Base-by-base conservation (phyloP, 1,140 invertebrate genomes). In the Plutomurus gul region DNA sequence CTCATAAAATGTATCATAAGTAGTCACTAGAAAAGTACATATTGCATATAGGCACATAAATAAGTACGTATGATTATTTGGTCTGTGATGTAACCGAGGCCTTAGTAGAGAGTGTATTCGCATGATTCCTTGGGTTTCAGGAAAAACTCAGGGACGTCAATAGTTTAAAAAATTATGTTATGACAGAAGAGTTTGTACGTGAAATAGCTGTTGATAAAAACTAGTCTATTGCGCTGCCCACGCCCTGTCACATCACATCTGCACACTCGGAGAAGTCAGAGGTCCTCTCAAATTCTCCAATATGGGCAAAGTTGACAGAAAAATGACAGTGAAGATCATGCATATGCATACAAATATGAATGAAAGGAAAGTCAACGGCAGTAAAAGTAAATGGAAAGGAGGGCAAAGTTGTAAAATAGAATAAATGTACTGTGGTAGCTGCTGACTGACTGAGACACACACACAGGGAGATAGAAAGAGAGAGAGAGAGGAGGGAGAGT, bases 321-420 rank as follows among this genome's bases (percentile, higher is more conserved):
- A 65, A 65, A 65, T 65, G 56, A 65, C 13, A 16, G 30, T 25
- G 10, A 65, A 65, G 56, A 65, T 65, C 56, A 65, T 65, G 56
- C 56, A 65, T 65, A 65, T 65, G 56, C 56, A 65, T 65, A 65
- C 56, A 65, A 65, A 65, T 65, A 65, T 30, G 56, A 65, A 65
- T 65, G 36, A 65, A 65, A 65, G 27, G 56, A 65, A 16, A 27
- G 56, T 65, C 56, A n/a, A 65, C 16, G 36, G 56, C n/a, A 33
- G 56, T 65, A 65, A 65, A 65, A 65, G 25, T 65, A 65, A 65
- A 65, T 33, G 25, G 27, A 33, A 65, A 65, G 27, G 56, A 65
- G 56, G 56, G 27, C 56, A 65, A 65, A 65, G 56, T 36, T 65
- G 56, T 65, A 65, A 65, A 65, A n/a, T 30, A 65, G 56, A 65